A percentile compares a stretch with the other conserved stretches of the same genome.
These are phyloP conservation scores for Erpetoichthys calabaricus DNA, from an alignment of 2,797 vertebrate genomes.

Conservation along the genomic window DNA sequence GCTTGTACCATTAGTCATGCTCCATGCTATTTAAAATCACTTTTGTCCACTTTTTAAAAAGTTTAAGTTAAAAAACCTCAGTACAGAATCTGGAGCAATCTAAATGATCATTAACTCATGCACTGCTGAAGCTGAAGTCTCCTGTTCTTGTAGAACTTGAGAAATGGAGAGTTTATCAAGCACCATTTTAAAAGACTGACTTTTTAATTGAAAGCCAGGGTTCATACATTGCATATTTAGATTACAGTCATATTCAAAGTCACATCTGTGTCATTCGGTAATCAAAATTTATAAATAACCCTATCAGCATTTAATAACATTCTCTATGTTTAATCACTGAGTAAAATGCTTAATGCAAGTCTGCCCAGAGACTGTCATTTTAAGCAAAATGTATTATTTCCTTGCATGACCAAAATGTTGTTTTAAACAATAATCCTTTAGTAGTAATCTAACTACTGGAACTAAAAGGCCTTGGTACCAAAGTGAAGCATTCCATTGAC, in stretches of 20 bases:
- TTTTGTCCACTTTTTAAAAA: slow-evolving; percentile 77
- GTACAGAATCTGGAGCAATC: not conserved
- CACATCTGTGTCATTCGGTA: not conserved
- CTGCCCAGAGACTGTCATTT: not conserved
- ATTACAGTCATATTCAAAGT: not conserved
- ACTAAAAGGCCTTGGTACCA: not conserved
- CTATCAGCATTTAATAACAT: not conserved
- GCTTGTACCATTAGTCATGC: slow-evolving; percentile 98
- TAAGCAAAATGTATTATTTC: not conserved
- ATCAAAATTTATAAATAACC: not conserved
- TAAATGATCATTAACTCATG: not conserved
- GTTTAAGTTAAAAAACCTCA: slow-evolving; percentile 14
- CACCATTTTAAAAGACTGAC: not conserved
- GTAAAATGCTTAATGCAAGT: not conserved
- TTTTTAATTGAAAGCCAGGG: not conserved
- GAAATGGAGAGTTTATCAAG: not conserved
- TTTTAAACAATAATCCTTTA: not conserved
- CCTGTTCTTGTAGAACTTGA: not conserved
- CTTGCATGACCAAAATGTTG: not conserved
- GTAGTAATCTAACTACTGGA: not conserved
- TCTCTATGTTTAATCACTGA: not conserved
- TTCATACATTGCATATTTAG: slow-evolving; percentile 4
- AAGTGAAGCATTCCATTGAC: too few relatives aligned
- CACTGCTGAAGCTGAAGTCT: not conserved
- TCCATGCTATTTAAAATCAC: slow-evolving; percentile 84